Percentiles rank a stretch among this genome's conserved stretches.
Evolutionary conservation across 2,888 invertebrate species (phyloP).

Genomic region (Venusia cambrica): DNA sequence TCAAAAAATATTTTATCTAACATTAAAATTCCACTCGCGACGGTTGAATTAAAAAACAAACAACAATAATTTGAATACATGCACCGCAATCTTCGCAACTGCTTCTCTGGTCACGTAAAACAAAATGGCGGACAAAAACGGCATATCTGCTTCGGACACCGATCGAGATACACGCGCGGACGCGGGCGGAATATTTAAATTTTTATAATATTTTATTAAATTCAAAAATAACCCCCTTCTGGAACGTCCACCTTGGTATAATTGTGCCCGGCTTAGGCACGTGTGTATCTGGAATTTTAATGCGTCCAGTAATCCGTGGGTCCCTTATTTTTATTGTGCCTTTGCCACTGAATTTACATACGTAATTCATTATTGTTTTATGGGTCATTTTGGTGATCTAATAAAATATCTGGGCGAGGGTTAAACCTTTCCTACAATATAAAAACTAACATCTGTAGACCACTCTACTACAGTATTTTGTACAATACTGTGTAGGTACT

Average conservation of each 20-base stretch:
- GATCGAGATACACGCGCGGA: constrained; percentile 72
- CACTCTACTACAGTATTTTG: too few species aligned
- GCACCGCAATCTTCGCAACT: constrained; percentile 63
- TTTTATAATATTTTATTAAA: constrained; percentile 58
- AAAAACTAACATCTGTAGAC: too few species aligned
- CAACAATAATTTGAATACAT: constrained; percentile 67
- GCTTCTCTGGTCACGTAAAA: constrained; percentile 67
- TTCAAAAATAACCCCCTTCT: constrained; percentile 55
- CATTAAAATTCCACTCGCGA: constrained; percentile 52
- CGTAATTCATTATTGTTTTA: constrained; percentile 47
- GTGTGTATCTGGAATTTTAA: constrained; percentile 71
- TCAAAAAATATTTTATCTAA: constrained; percentile 42
- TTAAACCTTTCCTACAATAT: background rate
- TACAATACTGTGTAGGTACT: too few species aligned
- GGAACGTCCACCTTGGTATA: constrained; percentile 54
- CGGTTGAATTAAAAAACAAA: constrained; percentile 50
- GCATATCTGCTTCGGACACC: constrained; percentile 66
- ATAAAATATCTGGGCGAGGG: constrained; percentile 16
- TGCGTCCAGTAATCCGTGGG: constrained; percentile 50
- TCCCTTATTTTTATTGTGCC: constrained; percentile 67
- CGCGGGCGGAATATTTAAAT: constrained; percentile 73
- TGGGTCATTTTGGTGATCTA: constrained; percentile 32
- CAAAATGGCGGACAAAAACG: constrained; percentile 52
- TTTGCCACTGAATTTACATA: constrained; percentile 58
- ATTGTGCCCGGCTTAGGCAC: constrained; percentile 50